These are phyloP conservation scores for Podarcis lilfordi DNA, from an alignment of 2,797 vertebrate genomes.

Conservation along the genomic window DNA sequence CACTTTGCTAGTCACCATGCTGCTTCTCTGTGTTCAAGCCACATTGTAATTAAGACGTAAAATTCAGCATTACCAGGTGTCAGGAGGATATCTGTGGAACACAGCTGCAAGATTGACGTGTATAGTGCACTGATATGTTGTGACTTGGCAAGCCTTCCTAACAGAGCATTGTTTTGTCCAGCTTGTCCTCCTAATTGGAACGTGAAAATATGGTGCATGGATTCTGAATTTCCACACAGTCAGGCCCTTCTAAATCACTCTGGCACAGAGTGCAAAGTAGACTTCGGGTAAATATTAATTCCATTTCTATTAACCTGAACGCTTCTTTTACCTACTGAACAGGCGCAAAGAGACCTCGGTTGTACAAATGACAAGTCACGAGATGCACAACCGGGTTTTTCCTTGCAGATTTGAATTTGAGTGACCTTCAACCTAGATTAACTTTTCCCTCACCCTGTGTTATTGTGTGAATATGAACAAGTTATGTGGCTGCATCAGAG, in stretches of 20 bases:
- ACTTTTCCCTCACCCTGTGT: not conserved
- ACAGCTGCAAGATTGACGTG: not conserved
- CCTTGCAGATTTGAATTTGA: not conserved
- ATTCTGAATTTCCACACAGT: slow-evolving; percentile 9
- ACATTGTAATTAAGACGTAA: slow-evolving; percentile 13
- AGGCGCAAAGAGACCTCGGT: not conserved
- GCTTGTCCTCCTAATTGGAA: slow-evolving; percentile 1
- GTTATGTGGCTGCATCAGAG: not conserved
- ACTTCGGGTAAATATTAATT: slow-evolving; percentile 17
- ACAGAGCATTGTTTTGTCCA: not conserved
- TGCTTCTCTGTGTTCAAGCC: not conserved
- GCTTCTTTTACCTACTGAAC: not conserved
- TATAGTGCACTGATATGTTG: slow-evolving; percentile 1
- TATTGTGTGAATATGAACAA: not conserved
- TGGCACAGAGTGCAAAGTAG: not conserved
- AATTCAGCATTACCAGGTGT: not conserved
- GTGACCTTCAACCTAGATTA: not conserved
- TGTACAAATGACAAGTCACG: not conserved
- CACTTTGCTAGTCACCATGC: not conserved
- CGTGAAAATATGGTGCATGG: not conserved
- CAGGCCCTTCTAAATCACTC: not conserved
- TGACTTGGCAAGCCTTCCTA: not conserved
- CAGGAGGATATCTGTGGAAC: not conserved
- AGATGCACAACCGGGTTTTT: not conserved
- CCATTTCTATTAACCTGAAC: not conserved